These are phyloP conservation scores for Quiscalus mexicanus DNA, from an alignment of 2,113 vertebrate species.

Conservation along the genomic window DNA sequence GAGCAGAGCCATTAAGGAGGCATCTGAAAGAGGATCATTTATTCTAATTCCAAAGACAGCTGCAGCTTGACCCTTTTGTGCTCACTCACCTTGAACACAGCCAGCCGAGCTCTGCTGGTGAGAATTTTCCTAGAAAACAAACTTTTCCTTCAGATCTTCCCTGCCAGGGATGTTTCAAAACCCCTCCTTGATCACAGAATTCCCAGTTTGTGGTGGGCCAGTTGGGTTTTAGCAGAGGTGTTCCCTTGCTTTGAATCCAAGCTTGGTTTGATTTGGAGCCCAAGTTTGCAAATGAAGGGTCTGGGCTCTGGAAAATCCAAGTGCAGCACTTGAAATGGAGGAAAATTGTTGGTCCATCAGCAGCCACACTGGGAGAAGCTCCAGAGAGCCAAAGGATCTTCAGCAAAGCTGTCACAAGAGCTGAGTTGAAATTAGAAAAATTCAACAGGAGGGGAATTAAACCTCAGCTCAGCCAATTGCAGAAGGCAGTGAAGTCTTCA, in stretches of 20 bases:
- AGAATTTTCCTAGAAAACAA: not conserved
- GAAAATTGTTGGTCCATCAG: not conserved
- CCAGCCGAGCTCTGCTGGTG: rapidly evolving
- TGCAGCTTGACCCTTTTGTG: conserved; percentile 20
- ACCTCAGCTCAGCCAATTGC: not conserved
- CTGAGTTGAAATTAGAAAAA: not conserved
- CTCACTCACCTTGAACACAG: conserved; percentile 52
- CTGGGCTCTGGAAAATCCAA: not conserved
- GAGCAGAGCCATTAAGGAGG: conserved; percentile 19
- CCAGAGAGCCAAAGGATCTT: not conserved
- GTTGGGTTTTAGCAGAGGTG: not conserved
- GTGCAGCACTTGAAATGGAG: not conserved
- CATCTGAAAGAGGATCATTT: conserved; percentile 9
- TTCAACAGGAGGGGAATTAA: conserved; percentile 13
- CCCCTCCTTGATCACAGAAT: not conserved
- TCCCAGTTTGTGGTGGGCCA: rapidly evolving
- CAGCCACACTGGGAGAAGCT: not conserved
- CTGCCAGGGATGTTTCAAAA: not conserved
- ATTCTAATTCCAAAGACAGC: conserved; percentile 36
- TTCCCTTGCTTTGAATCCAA: not conserved
- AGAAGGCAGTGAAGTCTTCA: not conserved
- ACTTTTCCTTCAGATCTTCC: not conserved
- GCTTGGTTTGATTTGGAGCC: not conserved
- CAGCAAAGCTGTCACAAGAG: not conserved
- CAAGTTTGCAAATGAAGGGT: not conserved